Conservation (phyloP, 2,888 invertebrate species). For the Mythimna vitellina region DNA sequence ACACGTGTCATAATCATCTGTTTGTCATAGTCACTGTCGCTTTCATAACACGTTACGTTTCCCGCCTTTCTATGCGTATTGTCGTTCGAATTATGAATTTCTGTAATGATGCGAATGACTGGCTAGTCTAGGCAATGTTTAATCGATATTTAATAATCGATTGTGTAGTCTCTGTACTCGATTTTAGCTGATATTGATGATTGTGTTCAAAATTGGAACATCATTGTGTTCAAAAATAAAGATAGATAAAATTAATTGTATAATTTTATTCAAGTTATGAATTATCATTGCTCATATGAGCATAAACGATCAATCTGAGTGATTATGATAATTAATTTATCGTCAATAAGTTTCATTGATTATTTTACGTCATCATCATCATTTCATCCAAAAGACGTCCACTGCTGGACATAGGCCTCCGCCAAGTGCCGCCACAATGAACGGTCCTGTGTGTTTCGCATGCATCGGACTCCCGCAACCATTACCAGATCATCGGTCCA, state of each 20-base stretch:
- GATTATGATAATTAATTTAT: neutral
- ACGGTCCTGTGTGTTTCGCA: no score
- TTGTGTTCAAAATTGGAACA: neutral
- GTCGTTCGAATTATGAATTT: slow-evolving; percentile 53
- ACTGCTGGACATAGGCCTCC: no score
- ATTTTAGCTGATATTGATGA: neutral
- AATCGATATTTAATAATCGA: slow-evolving; percentile 28
- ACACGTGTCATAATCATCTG: slow-evolving; percentile 36
- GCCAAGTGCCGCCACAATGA: no score
- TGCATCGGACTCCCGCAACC: no score
- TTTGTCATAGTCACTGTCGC: slow-evolving; percentile 53
- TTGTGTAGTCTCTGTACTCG: slow-evolving; percentile 3
- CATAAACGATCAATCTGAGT: neutral
- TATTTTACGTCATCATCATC: no score
- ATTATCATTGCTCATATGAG: neutral
- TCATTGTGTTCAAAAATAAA: neutral
- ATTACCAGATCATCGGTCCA: no score
- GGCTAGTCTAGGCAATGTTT: slow-evolving; percentile 12
- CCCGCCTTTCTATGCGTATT: slow-evolving; percentile 54
- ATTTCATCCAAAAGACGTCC: no score
- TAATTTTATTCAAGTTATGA: neutral
- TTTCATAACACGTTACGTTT: slow-evolving; percentile 51
- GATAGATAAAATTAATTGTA: neutral
- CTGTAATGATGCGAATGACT: slow-evolving; percentile 45
- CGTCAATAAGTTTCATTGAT: no score